These are phyloP conservation scores for Drosophila varians DNA, from an alignment of 1,140 invertebrate genomes.

Conservation along the genomic window DNA sequence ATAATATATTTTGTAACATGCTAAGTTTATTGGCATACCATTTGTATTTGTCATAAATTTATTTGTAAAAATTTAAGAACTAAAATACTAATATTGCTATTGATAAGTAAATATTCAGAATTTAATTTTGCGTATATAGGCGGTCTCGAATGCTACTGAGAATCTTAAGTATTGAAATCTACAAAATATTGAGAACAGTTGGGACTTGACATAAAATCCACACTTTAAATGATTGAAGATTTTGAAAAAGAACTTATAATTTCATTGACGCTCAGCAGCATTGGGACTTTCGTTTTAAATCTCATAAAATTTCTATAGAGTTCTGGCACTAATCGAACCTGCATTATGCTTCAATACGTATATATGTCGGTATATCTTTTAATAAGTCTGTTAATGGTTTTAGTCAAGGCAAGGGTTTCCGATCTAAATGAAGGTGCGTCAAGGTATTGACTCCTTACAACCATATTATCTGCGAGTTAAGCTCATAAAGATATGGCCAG, in stretches of 20 bases:
- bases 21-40: constrained; percentile 51
- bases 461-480: constrained; percentile 18
- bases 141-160: constrained; percentile 19
- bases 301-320: constrained; percentile 25
- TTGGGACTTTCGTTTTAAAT: constrained; percentile 26
- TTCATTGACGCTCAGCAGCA: constrained; percentile 37
- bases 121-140: constrained; percentile 25
- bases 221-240: background rate
- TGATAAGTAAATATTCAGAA: constrained; percentile 35
- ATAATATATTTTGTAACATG: constrained; percentile 32
- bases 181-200: background rate
- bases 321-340: constrained; percentile 66
- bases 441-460: constrained; percentile 4
- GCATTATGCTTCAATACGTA: constrained; percentile 39
- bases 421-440: constrained; percentile 7
- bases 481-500: constrained; percentile 30
- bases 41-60: constrained; percentile 16
- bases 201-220: constrained; percentile 4
- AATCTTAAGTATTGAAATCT: background rate
- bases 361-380: constrained; percentile 41
- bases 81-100: constrained; percentile 53
- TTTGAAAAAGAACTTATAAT: constrained; percentile 3
- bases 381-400: constrained; percentile 38
- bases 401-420: constrained; percentile 29
- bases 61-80: constrained; percentile 37